These are phyloP conservation scores for Heliconius hermathena DNA, from an alignment of 1,140 invertebrate genomes.

Conservation along the genomic window DNA sequence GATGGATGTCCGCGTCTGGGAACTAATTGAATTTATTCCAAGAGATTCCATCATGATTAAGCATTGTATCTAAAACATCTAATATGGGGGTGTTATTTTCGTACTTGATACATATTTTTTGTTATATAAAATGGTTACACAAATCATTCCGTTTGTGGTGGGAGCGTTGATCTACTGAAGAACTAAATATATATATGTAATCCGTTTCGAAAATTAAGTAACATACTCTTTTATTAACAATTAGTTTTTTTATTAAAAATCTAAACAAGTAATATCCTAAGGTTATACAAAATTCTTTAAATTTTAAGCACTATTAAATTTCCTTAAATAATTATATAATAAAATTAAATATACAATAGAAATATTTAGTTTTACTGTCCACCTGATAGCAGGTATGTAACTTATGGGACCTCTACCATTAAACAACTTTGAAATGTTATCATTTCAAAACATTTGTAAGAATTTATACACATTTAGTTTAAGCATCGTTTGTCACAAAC, in stretches of 20 bases:
- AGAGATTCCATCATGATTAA: conserved; percentile 26
- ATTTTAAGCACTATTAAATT: conserved; percentile 12
- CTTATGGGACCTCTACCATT: neutral
- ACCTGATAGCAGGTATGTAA: neutral
- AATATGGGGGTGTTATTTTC: neutral
- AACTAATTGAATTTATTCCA: conserved; percentile 27
- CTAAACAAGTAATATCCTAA: conserved; percentile 11
- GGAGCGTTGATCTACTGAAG: neutral
- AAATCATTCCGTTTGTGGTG: neutral
- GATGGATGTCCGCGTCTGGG: conserved; percentile 16
- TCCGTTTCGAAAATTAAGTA: conserved; percentile 4
- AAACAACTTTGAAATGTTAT: conserved; percentile 6
- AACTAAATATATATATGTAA: neutral
- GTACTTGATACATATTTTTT: conserved; percentile 14
- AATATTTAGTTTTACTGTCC: conserved; percentile 1
- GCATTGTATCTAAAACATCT: neutral
- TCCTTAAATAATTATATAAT: conserved; percentile 6
- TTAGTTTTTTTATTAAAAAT: conserved; percentile 10
- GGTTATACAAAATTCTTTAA: conserved; percentile 14
- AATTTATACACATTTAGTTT: conserved; percentile 28
- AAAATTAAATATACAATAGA: conserved; percentile 9
- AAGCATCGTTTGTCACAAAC: conserved; percentile 25
- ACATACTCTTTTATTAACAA: conserved; percentile 14
- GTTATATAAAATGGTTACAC: conserved; percentile 23
- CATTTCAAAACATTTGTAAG: neutral